Evolutionary conservation across 2,113 vertebrate species (phyloP), one percentile per base, ranked within the genome.

Genomic region (Parus major): DNA sequence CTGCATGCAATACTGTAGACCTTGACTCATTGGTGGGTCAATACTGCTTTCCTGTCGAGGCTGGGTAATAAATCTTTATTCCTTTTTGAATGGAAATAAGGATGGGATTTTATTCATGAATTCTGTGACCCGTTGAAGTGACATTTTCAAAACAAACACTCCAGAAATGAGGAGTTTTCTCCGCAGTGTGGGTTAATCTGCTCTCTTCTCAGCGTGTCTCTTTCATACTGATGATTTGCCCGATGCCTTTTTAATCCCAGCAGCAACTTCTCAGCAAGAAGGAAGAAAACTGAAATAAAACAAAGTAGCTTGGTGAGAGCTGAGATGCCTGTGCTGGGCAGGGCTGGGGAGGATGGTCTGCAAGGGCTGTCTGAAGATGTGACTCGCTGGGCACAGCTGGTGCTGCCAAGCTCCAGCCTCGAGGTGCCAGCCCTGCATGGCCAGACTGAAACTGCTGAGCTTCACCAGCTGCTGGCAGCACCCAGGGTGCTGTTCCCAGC

Each of bases 31-130:
- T 39, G 15, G 86, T 90, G 95, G 97, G 97, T 98, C 98, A 98
- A 98, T 98, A 98, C 96, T 77, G 82, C 93, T 96, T 96, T 97
- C 97, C 93, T 96, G 94, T 95, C 59, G 87, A 97, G 95, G 92
- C 82, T 94, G 90, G 50, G 95, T 97, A 97, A 98, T 98, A 98
- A 98, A 98, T 98, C 96, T 97, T 97, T 97, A 98, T 97, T 97
- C 96, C 82, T 98, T 97, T 96, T 92, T 92, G 95, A 97, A 97
- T 97, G 95, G 95, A 97, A 98, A 97, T 94, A 97, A 96, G 95
- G 91, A 96, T 83, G 21, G 57, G 72, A 35, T 97, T 96, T 97
- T 97, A 98, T 97, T 98, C 96, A 98, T 98, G 96, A 98, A 95
- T 97, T 97, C 90, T 11, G 36, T 92, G 96, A 97, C 97, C 96